A percentile compares a stretch with the other conserved stretches of the same genome.
Conservation (phyloP, 2,888 invertebrate genomes). For the Drosophila hamatofila region DNA sequence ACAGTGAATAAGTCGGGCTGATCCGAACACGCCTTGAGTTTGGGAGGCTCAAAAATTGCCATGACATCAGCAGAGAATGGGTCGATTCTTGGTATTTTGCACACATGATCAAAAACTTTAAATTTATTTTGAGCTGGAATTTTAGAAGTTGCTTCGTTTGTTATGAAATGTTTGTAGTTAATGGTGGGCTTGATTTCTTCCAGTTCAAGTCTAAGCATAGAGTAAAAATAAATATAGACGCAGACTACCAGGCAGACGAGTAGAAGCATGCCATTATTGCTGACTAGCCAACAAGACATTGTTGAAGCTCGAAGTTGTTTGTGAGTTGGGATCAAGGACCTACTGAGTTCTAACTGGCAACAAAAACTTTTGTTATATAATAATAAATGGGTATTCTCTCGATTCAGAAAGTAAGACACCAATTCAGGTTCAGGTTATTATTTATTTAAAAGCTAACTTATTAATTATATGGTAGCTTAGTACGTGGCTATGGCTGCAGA, state of each 20-base stretch:
- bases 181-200: not conserved
- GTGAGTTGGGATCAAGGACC: not conserved
- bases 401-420: not conserved
- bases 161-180: not conserved
- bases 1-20: slow-evolving; percentile 33
- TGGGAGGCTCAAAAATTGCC: not conserved
- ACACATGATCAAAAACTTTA: slow-evolving; percentile 85
- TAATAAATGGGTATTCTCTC: no score
- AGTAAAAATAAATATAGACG: not conserved
- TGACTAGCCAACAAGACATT: slow-evolving; percentile 1
- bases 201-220: not conserved
- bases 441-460: no score
- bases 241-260: not conserved
- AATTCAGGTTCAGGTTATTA: no score
- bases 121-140: not conserved
- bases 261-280: not conserved
- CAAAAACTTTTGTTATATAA: no score
- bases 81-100: slow-evolving; percentile 87
- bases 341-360: not conserved
- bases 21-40: slow-evolving; percentile 20
- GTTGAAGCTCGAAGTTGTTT: not conserved
- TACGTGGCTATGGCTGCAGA: no score
- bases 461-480: no score
- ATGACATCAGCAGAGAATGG: slow-evolving; percentile 86
- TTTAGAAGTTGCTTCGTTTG: not conserved